Percentiles rank a stretch among this genome's conserved stretches.
These are phyloP conservation scores for Paracanthobrama guichenoti DNA, from an alignment of 2,113 vertebrate genomes.

Conservation along the genomic window DNA sequence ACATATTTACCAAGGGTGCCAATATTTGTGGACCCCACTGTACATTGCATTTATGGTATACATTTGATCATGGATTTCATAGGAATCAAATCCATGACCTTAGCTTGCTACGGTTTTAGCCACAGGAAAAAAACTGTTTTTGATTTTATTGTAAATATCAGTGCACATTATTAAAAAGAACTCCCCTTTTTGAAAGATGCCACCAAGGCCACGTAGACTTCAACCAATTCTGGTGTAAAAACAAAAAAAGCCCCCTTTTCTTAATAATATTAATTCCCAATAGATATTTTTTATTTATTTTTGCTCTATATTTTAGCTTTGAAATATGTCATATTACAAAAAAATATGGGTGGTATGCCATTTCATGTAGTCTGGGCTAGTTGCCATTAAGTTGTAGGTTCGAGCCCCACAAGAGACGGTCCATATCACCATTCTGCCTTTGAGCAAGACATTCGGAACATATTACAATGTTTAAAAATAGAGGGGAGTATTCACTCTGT, in stretches of 20 bases:
- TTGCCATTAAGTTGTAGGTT: background rate
- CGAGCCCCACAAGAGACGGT: background rate
- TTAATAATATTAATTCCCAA: too few relatives aligned
- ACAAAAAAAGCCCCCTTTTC: too few relatives aligned
- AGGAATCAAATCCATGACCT: background rate
- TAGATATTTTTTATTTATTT: too few relatives aligned
- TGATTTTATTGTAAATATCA: background rate
- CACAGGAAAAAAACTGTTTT: background rate
- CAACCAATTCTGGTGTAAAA: too few relatives aligned
- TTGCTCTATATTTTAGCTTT: background rate
- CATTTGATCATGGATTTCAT: background rate
- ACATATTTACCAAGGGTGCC: too few relatives aligned
- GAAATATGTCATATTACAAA: background rate
- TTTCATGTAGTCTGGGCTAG: background rate
- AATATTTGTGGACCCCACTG: too few relatives aligned
- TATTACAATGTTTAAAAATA: background rate
- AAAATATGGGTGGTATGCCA: background rate
- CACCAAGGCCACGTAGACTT: too few relatives aligned
- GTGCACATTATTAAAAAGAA: background rate
- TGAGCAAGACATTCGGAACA: background rate
- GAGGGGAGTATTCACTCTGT: background rate
- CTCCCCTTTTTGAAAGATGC: background rate
- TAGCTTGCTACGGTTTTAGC: background rate
- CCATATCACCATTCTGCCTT: background rate
- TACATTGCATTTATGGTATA: background rate